Percentiles rank a stretch among this genome's conserved stretches.
Conservation (phyloP, 2,113 vertebrate genomes). For the Onychostruthus taczanowskii region DNA sequence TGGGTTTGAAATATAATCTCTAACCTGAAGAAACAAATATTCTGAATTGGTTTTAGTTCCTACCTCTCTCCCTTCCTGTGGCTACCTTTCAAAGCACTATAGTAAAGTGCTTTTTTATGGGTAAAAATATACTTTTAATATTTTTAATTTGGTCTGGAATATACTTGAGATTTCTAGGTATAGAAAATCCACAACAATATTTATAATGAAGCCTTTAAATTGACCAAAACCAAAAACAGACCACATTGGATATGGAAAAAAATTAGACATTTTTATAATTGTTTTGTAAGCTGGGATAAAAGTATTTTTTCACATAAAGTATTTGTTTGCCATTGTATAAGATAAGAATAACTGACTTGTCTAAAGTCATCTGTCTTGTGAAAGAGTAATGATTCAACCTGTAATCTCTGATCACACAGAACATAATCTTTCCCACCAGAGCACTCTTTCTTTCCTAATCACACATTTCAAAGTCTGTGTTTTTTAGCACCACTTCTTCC, state of each 20-base stretch:
- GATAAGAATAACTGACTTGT: constrained; percentile 8
- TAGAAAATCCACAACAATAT: not conserved
- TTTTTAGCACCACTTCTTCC: not conserved
- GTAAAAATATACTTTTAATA: not conserved
- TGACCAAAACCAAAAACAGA: not conserved
- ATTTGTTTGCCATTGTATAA: not conserved
- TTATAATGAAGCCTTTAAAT: not conserved
- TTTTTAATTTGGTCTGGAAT: not conserved
- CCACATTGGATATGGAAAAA: not conserved
- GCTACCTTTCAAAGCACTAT: not conserved
- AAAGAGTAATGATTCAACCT: constrained; percentile 35
- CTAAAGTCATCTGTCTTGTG: not conserved
- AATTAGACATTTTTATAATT: not conserved
- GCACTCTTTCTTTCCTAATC: constrained; percentile 24
- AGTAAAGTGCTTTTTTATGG: not conserved
- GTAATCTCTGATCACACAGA: constrained; percentile 14
- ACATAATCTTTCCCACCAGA: constrained; percentile 28
- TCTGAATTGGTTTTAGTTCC: not conserved
- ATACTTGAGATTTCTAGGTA: not conserved
- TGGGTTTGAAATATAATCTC: not conserved
- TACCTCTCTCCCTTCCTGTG: not conserved
- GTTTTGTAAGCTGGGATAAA: not conserved
- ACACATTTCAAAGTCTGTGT: not conserved
- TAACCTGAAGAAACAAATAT: not conserved
- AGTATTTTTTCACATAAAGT: not conserved